Evolutionary conservation across 2,113 vertebrate genomes (phyloP).

Genomic region (Ancistrus triradiatus): DNA sequence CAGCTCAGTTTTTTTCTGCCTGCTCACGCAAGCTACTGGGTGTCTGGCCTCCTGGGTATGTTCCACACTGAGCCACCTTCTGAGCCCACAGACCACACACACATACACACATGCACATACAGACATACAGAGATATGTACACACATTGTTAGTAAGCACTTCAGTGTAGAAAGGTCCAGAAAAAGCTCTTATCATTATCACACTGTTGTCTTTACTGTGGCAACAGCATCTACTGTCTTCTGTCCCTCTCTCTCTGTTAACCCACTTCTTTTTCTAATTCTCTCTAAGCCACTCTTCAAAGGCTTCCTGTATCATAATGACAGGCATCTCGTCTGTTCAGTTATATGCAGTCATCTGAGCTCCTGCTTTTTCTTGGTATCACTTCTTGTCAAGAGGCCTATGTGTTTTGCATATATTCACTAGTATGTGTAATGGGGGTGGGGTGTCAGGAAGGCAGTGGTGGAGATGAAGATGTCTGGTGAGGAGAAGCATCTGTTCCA

Average conservation of each 20-base stretch:
- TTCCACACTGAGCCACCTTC: not conserved
- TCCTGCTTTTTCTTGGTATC: slow-evolving; percentile 51
- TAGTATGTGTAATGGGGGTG: slow-evolving; percentile 66
- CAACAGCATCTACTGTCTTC: slow-evolving; percentile 48
- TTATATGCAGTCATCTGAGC: slow-evolving; percentile 33
- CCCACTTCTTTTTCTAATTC: not conserved
- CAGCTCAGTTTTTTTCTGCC: slow-evolving; percentile 49
- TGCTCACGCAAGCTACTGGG: slow-evolving; percentile 33
- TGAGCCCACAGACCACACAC: not conserved
- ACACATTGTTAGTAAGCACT: slow-evolving; percentile 36
- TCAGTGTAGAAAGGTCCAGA: slow-evolving; percentile 9
- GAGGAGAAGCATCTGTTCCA: slow-evolving; percentile 66
- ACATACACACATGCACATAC: not conserved
- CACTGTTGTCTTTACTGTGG: slow-evolving; percentile 17
- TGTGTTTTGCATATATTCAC: slow-evolving; percentile 38
- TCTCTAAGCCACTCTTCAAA: not conserved
- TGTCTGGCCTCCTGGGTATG: slow-evolving; percentile 30
- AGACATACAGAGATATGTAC: not conserved
- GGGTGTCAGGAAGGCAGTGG: slow-evolving; percentile 77
- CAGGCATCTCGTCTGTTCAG: not conserved
- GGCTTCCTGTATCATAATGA: slow-evolving; percentile 6
- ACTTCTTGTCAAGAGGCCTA: slow-evolving; percentile 51
- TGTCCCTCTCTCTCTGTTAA: not conserved
- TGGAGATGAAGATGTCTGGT: slow-evolving; percentile 66
- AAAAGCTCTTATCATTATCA: slow-evolving; percentile 51